phyloP scores from a whole-genome alignment of 2,888 invertebrate genomes.

The Tiliacea aurago region DNA sequence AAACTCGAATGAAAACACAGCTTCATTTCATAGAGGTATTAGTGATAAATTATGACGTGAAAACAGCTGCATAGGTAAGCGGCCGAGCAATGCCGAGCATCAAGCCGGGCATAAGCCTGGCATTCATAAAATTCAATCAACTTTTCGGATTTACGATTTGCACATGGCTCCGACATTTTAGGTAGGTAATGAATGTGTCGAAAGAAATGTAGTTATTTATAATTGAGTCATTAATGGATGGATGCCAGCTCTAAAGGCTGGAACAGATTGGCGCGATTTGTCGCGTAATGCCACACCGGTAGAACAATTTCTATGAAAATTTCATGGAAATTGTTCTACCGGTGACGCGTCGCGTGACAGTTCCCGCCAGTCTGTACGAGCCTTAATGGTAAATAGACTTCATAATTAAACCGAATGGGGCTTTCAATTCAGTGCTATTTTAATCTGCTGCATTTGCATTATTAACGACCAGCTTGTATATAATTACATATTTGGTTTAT shows the following conservation, averaged over 20 bases:
- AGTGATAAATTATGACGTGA: neutral
- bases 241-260: neutral
- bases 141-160: neutral
- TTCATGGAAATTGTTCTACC: no score
- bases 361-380: no score
- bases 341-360: no score
- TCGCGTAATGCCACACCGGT: no score
- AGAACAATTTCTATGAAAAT: no score
- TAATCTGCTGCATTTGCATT: neutral
- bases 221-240: constrained; percentile 19
- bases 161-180: constrained; percentile 4
- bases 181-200: neutral
- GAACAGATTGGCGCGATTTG: no score
- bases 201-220: constrained; percentile 4
- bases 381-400: neutral
- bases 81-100: neutral
- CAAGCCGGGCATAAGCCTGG: no score
- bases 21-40: neutral
- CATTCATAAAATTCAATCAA: constrained; percentile 15
- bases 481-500: neutral
- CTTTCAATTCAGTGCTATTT: neutral
- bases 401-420: constrained; percentile 4
- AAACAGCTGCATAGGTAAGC: neutral
- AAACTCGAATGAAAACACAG: neutral
- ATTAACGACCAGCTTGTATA: neutral